Evolutionary conservation across 2,888 invertebrate species (phyloP), one percentile per base, ranked within the genome.

Genomic region (Coleophora flavipennella): DNA sequence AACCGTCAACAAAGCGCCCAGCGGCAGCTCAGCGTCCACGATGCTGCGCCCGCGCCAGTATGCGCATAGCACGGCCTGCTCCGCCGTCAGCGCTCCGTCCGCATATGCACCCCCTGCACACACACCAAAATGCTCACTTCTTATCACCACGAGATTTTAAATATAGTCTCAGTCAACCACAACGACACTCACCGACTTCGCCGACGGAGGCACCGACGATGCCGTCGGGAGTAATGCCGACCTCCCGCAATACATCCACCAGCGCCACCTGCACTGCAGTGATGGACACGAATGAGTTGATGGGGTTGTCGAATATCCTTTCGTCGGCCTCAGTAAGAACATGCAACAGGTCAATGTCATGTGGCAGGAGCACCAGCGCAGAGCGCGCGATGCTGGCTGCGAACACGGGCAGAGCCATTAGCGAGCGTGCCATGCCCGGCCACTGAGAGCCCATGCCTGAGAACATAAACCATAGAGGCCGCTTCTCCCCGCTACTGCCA

Each of bases 391-490:
- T 89, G 42, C 94, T 92, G 39, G 89, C 87, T 46, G 90, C 90
- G 83, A 98, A 98, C 1, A 86, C 79, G 39, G 95, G 94, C 47
- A 99, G 84, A 45, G 86, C 78, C 90, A 98, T 91, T 51, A 99
- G 86, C 43, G 92, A 89, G 62, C 91, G 91, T 10, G 92, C 97
- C 98, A 99, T 99, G 57, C 95, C 96, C 35, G 93, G 88, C 98
- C 98, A 99, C 80, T 99, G 99, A 31, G 95, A 92, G 10, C 99
- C 99, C 99, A 99, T 99, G 43, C 99, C 99, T 34, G 97, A 93
- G 83, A 96, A 99, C 47, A 99, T 89, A 75, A 90, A 98, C 95
- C 97, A 99, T 40, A 98, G 80, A 1, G 97, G 96, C 10, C 94
- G 88, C 46, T 88, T 87, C 32, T 91, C 91, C 10, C 86, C 81